Evolutionary conservation across 2,888 invertebrate species (phyloP), one percentile per base, ranked within the genome.

Genomic region (Diaperis boleti): DNA sequence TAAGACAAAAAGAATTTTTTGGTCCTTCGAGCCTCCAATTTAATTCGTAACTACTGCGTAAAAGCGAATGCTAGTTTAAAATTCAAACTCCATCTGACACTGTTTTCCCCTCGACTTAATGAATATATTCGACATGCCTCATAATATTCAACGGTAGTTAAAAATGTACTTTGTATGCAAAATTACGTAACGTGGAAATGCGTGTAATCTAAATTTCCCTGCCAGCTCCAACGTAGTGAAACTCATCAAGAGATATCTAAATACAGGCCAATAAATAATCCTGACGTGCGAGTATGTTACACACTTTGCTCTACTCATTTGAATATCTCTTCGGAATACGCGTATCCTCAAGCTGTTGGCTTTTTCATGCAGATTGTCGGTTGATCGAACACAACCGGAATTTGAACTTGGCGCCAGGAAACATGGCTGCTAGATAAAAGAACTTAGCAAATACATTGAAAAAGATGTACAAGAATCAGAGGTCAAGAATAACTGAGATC

Each of bases 81-180:
- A 49, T 49, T 49, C 35, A 33, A 49, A 49, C 35, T 49, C 35
- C 49, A 49, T 49, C 31, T 47, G 49, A 49, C 49, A 49, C 35
- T 17, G 33, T 18, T 15, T 31, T 47, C 33, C 18, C 49, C 49
- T 10, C 26, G 14, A 33, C n/a, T 42, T 18, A 18, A 33, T 41
- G 55, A 60, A 60, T 60, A 45, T 33, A 54, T 60, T 52, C 42
- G 54, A 52, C 55, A 55, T 55, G 55, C 39, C 26, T 17, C 29
- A 17, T 55, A 55, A 55, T 55, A 17, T 33, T 33, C 55, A 42
- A 42, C 15, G 18, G 39, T 26, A 39, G n/a, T 52, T 37, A 39
- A 52, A 52, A 52, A 52, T 35, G 18, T 17, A 8, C 18, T n/a
- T 18, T 10, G 20, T 42, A 17, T 42, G 41, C 41, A 42, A 18